Base-by-base conservation (phyloP, 2,113 vertebrate genomes). In the Edolisoma coerulescens region DNA sequence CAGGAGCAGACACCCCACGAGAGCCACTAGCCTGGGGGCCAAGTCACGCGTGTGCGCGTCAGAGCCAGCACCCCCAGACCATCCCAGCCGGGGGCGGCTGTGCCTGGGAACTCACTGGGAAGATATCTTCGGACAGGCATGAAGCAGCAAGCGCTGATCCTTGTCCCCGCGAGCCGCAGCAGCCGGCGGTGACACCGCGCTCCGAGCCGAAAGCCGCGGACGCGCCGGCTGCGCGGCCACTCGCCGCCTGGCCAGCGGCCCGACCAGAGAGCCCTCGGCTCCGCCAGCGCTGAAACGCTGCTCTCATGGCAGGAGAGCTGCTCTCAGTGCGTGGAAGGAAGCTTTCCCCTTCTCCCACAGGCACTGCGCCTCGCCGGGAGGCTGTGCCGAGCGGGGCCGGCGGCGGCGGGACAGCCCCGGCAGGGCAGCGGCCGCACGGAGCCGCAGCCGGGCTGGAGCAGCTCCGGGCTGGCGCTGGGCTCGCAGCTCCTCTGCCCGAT, bases 361-460 rank as follows among this genome's bases (percentile, higher is more conserved):
- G 1, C 13, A 3, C 19, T 16, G 17, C 42, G 2, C 32, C 19
- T 26, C 2, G 11, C 57, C 7, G 27, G 30, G 61, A 21, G 56
- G 24, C 44, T n/a, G n/a, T n/a, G n/a, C n/a, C n/a, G n/a, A n/a
- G n/a, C n/a, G n/a, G n/a, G n/a, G n/a, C n/a, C n/a, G n/a, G n/a
- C n/a, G n/a, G n/a, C n/a, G n/a, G n/a, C n/a, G n/a, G n/a, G n/a
- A n/a, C n/a, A n/a, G n/a, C n/a, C n/a, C n/a, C n/a, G n/a, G n/a
- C n/a, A n/a, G n/a, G n/a, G n/a, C n/a, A 0, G 35, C 71, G 28
- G 61, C 4, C 13, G 5, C 11, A 10, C 2, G 2, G 50, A 47
- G 35, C 59, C 32, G 37, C 37, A 42, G 41, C 9, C 41, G 1
- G 13, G 13, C 4, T 23, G 50, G 35, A 28, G 52, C 18, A 27